phyloP scores from a whole-genome alignment of 1,140 invertebrate genomes.

The Tribolium madens region DNA sequence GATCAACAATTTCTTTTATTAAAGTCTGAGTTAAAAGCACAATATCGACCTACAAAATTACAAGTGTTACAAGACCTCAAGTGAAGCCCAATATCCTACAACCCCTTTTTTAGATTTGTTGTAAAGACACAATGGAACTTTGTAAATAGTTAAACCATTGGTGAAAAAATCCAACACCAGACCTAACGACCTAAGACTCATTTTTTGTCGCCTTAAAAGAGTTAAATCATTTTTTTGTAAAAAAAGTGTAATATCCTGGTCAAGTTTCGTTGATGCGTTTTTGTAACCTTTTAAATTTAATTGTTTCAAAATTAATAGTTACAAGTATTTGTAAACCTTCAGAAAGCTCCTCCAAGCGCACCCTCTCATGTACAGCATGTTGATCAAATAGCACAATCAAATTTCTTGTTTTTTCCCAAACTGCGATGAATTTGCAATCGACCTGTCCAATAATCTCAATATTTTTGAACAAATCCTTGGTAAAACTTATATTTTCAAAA shows the following conservation, averaged over 20 bases:
- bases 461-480: slow-evolving; percentile 56
- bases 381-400: slow-evolving; percentile 78
- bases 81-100: not conserved
- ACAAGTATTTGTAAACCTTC: too few species aligned
- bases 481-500: slow-evolving; percentile 54
- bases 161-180: slow-evolving; percentile 51
- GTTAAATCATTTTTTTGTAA: slow-evolving; percentile 51
- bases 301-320: too few species aligned
- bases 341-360: slow-evolving; percentile 72
- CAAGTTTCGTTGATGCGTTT: slow-evolving; percentile 8
- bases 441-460: slow-evolving; percentile 74
- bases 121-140: slow-evolving; percentile 58
- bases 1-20: slow-evolving; percentile 63
- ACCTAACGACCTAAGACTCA: slow-evolving; percentile 54
- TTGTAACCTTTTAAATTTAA: slow-evolving; percentile 33
- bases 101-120: slow-evolving; percentile 56
- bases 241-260: slow-evolving; percentile 49
- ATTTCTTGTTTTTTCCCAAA: slow-evolving; percentile 61
- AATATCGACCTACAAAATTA: slow-evolving; percentile 38
- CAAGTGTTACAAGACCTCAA: not conserved
- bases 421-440: slow-evolving; percentile 78
- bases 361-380: slow-evolving; percentile 81
- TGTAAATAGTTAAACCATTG: slow-evolving; percentile 50
- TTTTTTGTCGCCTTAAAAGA: slow-evolving; percentile 46
- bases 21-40: slow-evolving; percentile 56